Percentiles rank a stretch among this genome's conserved stretches.
These are phyloP conservation scores for Burhinus bistriatus DNA, from an alignment of 2,113 vertebrate genomes.

Conservation along the genomic window DNA sequence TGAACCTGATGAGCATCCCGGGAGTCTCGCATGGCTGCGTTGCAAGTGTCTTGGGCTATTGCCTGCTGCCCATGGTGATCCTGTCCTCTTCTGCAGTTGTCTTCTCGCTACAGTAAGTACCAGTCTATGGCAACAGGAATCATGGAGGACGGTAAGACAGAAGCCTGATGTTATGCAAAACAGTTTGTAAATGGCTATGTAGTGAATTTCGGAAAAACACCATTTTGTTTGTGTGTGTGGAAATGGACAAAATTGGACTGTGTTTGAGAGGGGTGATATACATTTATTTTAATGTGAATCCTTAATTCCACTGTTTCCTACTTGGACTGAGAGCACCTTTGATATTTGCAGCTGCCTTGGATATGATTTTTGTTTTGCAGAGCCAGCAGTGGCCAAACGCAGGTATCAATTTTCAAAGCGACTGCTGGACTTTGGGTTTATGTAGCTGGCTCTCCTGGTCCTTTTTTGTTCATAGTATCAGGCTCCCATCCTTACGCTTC, in stretches of 20 bases:
- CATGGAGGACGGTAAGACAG: not conserved
- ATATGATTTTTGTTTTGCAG: not conserved
- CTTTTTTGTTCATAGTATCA: not conserved
- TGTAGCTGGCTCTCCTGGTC: not conserved
- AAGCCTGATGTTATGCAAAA: not conserved
- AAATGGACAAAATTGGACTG: not conserved
- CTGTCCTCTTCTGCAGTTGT: slow-evolving; percentile 79
- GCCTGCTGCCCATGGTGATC: slow-evolving; percentile 86
- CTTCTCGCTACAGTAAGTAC: slow-evolving; percentile 85
- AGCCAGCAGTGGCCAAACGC: not conserved
- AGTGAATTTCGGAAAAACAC: not conserved
- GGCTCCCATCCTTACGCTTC: not conserved
- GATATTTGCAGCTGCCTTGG: not conserved
- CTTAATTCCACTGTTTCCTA: not conserved
- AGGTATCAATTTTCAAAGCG: not conserved
- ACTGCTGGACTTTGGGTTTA: not conserved
- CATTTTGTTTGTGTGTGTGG: not conserved
- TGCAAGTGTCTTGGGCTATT: slow-evolving; percentile 87
- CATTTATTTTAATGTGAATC: not conserved
- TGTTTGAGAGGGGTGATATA: not conserved
- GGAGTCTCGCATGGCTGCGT: slow-evolving; percentile 83
- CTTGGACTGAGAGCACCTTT: not conserved
- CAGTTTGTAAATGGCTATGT: not conserved
- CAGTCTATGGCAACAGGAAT: not conserved
- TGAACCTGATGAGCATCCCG: slow-evolving; percentile 83